A percentile compares a stretch with the other conserved stretches of the same genome.
These are phyloP conservation scores for Plusia festucae DNA, from an alignment of 2,888 invertebrate species.

Conservation along the genomic window DNA sequence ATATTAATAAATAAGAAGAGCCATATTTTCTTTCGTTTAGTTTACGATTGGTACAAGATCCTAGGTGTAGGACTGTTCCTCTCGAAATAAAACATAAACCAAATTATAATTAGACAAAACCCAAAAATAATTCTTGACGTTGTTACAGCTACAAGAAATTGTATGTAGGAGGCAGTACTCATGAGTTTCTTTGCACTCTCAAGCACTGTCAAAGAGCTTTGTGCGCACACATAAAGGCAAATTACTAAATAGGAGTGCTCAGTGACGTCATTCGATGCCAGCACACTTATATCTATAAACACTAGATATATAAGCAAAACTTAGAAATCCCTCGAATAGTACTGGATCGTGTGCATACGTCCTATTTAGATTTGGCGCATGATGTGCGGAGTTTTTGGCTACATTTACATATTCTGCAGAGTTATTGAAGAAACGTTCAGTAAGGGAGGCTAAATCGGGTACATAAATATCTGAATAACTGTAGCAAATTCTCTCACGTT, in stretches of 20 bases:
- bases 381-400: constrained; percentile 39
- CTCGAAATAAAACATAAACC: too few relatives aligned
- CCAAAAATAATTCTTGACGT: background rate
- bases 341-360: constrained; percentile 35
- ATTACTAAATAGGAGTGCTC: constrained; percentile 29
- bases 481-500: constrained; percentile 1
- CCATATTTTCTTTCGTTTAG: too few relatives aligned
- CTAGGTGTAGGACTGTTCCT: too few relatives aligned
- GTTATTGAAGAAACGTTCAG: constrained; percentile 36
- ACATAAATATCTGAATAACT: constrained; percentile 14
- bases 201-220: constrained; percentile 21
- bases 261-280: constrained; percentile 45
- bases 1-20: too few relatives aligned
- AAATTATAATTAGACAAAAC: background rate
- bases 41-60: too few relatives aligned
- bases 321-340: constrained; percentile 24
- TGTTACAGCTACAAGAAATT: background rate
- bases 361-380: constrained; percentile 53
- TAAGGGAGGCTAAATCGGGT: constrained; percentile 16
- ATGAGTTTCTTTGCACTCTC: constrained; percentile 5
- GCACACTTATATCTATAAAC: constrained; percentile 30
- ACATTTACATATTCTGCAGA: constrained; percentile 56
- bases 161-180: background rate
- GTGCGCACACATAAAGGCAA: constrained; percentile 26
- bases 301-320: constrained; percentile 32